Base-by-base conservation (phyloP, 1,140 invertebrate genomes). In the Atopsyche davidsoni region DNA sequence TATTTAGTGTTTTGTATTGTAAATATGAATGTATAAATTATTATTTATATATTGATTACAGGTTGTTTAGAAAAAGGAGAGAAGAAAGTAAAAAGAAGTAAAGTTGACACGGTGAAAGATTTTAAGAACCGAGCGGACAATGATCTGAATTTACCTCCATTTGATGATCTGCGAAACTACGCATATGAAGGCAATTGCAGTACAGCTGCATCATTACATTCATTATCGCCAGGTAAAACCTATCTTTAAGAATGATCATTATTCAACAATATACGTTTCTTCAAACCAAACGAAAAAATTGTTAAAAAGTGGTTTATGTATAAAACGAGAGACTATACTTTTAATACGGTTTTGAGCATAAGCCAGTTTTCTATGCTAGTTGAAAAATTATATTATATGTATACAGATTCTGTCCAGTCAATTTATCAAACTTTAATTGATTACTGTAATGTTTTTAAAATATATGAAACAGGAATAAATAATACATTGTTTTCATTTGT, bases 171-270 rank as follows among this genome's bases (percentile, higher is more conserved):
- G 49, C 78, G 93, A 65, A 96, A 97, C 73, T 98, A 96, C 70
- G 93, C 92, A 10, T 97, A 97, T 61, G 95, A 98, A 69, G 95
- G 95, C 17, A 91, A 91, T 60, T 92, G 92, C 71, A 96, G 92
- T 64, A 94, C 92, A 41, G 92, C 92, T n/a, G 94, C 93, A 17
- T 96, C 92, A 1, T 78, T 96, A 6, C 96, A 92, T 60, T 45
- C 41, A 13, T 23, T 52, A 23, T 38, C 50, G n/a, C 50, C 42
- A 38, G 50, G 50, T 51, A 49, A 25, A 6, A n/a, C 24, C n/a
- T 36, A 14, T 36, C 6, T 16, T 9, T 6, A 4, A 9, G 6
- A 36, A 36, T 17, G 13, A 14, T 36, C 17, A 14, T 16, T 16
- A 10, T 7, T 7, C 17, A 36, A 36, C 17, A 36, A 28, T 28